Conservation (phyloP, 2,888 invertebrate species). For the Limnephilus auricula region DNA sequence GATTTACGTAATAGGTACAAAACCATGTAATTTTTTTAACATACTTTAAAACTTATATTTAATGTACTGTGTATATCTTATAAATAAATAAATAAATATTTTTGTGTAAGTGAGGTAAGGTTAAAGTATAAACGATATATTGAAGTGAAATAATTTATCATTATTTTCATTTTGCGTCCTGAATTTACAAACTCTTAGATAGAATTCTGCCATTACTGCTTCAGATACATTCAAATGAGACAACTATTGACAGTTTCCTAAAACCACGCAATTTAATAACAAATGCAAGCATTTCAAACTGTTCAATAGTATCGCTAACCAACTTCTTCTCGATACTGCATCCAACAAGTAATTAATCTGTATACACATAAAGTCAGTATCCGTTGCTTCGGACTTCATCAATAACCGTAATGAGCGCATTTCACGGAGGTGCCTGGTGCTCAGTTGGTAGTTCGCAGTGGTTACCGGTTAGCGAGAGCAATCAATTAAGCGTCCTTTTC, state of each 20-base stretch:
- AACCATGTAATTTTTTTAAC: too few species aligned
- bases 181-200: not conserved
- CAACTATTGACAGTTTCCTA: not conserved
- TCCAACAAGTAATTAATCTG: not conserved
- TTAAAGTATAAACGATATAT: too few species aligned
- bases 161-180: too few species aligned
- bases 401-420: slow-evolving; percentile 24
- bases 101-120: too few species aligned
- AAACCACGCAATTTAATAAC: not conserved
- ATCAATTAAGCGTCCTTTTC: slow-evolving; percentile 25
- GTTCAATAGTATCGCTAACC: too few species aligned
- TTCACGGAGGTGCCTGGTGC: not conserved
- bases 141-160: too few species aligned
- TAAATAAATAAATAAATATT: too few species aligned
- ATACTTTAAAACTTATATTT: too few species aligned
- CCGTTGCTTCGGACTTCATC: not conserved
- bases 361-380: not conserved
- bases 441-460: not conserved
- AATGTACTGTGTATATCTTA: too few species aligned
- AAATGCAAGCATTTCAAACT: not conserved
- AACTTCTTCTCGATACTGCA: too few species aligned
- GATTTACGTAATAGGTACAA: too few species aligned
- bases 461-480: not conserved
- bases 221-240: not conserved
- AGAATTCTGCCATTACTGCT: not conserved